Evolutionary conservation across 2,113 vertebrate species (phyloP).

Genomic region (Tinamus guttatus): DNA sequence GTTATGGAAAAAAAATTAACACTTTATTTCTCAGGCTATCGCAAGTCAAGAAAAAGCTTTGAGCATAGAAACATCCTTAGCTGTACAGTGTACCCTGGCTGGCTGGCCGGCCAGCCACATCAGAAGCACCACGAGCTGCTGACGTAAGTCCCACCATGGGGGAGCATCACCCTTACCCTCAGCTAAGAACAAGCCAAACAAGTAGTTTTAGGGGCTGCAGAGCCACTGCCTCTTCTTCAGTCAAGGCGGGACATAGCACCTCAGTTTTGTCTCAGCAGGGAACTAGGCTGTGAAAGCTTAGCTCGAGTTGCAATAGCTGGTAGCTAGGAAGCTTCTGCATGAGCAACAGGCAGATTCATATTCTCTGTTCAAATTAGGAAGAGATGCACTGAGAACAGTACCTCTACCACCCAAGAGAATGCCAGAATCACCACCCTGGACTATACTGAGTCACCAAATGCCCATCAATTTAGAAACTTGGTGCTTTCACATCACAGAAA

Average conservation of each 20-base stretch:
- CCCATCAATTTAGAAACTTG: background rate
- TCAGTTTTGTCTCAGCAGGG: background rate
- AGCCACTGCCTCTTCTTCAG: background rate
- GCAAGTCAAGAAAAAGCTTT: background rate
- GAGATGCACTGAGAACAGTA: background rate
- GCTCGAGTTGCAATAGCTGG: background rate
- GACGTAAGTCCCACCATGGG: too few species aligned
- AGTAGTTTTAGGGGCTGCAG: background rate
- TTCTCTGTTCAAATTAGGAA: background rate
- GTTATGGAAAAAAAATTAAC: background rate
- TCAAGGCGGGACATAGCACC: background rate
- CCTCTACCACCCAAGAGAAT: background rate
- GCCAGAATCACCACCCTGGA: too few species aligned
- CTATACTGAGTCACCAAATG: background rate
- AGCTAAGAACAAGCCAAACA: background rate
- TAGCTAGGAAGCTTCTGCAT: background rate
- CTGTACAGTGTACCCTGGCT: background rate
- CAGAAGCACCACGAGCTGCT: background rate
- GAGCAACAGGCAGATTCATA: background rate
- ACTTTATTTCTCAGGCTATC: background rate
- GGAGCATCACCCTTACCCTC: background rate
- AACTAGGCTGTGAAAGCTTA: background rate
- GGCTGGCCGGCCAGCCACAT: background rate
- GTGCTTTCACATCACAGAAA: background rate
- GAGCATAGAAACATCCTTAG: background rate